phyloP scores from a whole-genome alignment of 2,797 vertebrate genomes.

The Diplodus puntazzo region DNA sequence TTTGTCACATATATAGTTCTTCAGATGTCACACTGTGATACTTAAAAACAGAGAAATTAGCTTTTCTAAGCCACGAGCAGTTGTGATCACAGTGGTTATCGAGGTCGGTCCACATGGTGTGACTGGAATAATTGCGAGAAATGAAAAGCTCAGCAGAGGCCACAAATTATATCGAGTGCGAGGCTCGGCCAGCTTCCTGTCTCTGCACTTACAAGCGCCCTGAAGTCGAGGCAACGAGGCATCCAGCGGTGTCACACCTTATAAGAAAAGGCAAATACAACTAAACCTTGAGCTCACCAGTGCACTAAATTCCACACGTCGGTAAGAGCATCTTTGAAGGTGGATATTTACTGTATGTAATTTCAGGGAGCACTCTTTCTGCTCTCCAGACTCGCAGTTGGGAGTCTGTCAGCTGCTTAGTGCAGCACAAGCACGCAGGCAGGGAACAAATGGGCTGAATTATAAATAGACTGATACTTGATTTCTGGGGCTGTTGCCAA shows the following conservation, averaged over 20 bases:
- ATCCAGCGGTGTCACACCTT: conserved; percentile 18
- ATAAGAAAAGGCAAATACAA: conserved; percentile 57
- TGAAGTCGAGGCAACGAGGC: neutral
- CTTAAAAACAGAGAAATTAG: neutral
- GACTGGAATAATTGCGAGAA: neutral
- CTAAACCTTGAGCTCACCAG: conserved; percentile 51
- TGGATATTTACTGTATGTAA: conserved; percentile 67
- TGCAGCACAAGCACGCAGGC: neutral
- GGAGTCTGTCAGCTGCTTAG: conserved; percentile 27
- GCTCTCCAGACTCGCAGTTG: conserved; percentile 9
- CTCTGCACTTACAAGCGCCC: conserved; percentile 4
- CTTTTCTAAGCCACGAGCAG: neutral
- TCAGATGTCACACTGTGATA: conserved; percentile 1
- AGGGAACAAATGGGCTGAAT: neutral
- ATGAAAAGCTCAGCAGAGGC: neutral
- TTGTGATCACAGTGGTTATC: neutral
- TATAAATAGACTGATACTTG: too few relatives aligned
- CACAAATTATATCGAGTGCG: neutral
- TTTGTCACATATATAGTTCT: neutral
- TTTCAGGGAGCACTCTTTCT: conserved; percentile 43
- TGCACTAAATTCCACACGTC: conserved; percentile 79
- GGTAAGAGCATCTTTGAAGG: conserved; percentile 72
- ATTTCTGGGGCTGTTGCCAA: too few relatives aligned
- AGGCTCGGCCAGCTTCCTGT: neutral
- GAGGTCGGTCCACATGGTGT: neutral